Evolutionary conservation across 53 echinoderm and acorn worm genomes (phyloP), one percentile per base, ranked within the genome.

Genomic region (Astropecten irregularis): DNA sequence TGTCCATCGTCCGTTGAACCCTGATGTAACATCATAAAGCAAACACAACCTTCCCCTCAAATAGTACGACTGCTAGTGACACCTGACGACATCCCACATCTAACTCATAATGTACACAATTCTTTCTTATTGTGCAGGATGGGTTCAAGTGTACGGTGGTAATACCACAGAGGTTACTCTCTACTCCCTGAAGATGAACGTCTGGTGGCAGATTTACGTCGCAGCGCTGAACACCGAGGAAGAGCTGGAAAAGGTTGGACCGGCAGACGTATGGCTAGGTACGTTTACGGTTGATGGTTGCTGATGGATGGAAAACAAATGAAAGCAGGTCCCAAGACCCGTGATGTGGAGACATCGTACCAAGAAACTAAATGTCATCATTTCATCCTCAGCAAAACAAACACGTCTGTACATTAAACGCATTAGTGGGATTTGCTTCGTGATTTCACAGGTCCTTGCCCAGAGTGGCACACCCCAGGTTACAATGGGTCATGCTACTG

Each of bases 401-500:
- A n/a, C n/a, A n/a, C n/a, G n/a, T n/a, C n/a, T n/a, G n/a, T n/a
- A n/a, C n/a, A n/a, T n/a, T n/a, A n/a, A n/a, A n/a, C n/a, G n/a
- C n/a, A 8, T 8, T 7, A 7, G 18, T 26, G 60, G 18, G 60
- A 8, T 9, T n/a, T n/a, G 9, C 18, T 20, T 20, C 27, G 7
- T 20, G 7, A 59, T 22, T 46, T 4, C 4, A 30, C 47, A 77
- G 87, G 46, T 16, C 14, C 20, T 4, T 90, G 90, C 47, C 90
- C 90, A 40, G 36, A 38, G 2, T 61, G 49, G 40, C 85, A 90
- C 49, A 52, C 63, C 35, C 63, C 57, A 23, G 85, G 85, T 2
- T 85, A 85, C 5, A 85, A 77, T 54, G 73, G 81, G 15, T 70
- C 60, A 5, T 90, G 90, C 55, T 90, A 90, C 48, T 85, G 81